Percentiles rank a stretch among this genome's conserved stretches.
phyloP scores from a whole-genome alignment of 1,140 invertebrate genomes.

The Hyles vespertilio region DNA sequence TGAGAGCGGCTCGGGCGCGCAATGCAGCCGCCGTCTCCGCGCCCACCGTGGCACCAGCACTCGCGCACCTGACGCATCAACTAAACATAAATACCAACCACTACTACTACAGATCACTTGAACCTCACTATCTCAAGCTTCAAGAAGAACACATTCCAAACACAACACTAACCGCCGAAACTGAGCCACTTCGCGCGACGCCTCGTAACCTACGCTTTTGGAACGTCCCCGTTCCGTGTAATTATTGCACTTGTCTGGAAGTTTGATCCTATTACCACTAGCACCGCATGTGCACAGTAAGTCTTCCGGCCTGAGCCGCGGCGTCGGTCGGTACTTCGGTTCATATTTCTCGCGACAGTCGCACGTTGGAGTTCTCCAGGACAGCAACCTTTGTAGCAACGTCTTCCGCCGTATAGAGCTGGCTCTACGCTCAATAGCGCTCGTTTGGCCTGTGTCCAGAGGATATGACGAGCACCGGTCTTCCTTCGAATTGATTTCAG shows the following conservation, averaged over 20 bases:
- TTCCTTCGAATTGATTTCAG: constrained; percentile 31
- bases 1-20: constrained; percentile 64
- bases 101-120: too few relatives aligned
- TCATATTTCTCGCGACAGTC: constrained; percentile 47
- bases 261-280: constrained; percentile 31
- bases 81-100: constrained; percentile 18
- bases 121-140: constrained; percentile 9
- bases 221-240: constrained; percentile 58
- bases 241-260: constrained; percentile 34
- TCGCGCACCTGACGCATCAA: constrained; percentile 61
- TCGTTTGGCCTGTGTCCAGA: constrained; percentile 41
- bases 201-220: constrained; percentile 69
- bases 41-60: constrained; percentile 59
- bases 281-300: constrained; percentile 56
- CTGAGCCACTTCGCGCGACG: constrained; percentile 62
- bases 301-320: constrained; percentile 36
- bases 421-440: constrained; percentile 30
- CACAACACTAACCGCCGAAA: constrained; percentile 67
- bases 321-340: constrained; percentile 28
- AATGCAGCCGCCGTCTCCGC: constrained; percentile 67
- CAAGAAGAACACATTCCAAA: constrained; percentile 2
- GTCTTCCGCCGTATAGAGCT: constrained; percentile 44
- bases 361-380: constrained; percentile 60
- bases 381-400: constrained; percentile 58
- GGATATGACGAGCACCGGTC: constrained; percentile 46